Evolutionary conservation across 2,797 vertebrate species (phyloP).

Genomic region (Bovichtus diacanthus): DNA sequence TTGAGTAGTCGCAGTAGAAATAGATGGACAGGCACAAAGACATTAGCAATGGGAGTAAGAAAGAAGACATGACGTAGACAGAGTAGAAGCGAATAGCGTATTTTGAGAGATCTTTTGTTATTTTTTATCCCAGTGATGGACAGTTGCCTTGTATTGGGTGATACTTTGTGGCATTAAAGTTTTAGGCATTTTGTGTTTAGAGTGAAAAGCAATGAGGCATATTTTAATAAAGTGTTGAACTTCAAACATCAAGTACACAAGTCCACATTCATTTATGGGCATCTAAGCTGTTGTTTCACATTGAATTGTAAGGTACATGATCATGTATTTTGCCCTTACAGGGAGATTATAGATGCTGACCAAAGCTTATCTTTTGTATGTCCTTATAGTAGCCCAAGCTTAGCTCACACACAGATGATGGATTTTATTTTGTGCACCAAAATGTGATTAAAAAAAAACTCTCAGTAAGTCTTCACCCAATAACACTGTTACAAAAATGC

Average conservation of each 20-base stretch:
- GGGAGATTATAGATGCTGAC: constrained; percentile 19
- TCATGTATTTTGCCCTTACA: constrained; percentile 9
- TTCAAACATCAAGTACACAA: background rate
- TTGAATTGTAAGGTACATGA: background rate
- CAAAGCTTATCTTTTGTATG: background rate
- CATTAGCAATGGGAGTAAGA: background rate
- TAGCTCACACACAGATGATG: constrained; percentile 11
- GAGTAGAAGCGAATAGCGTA: background rate
- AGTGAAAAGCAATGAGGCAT: constrained; percentile 1
- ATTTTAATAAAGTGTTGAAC: background rate
- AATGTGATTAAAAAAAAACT: background rate
- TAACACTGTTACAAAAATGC: background rate
- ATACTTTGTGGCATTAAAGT: background rate
- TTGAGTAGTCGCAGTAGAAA: background rate
- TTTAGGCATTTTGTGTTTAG: background rate
- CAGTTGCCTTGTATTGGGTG: background rate
- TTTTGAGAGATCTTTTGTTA: background rate
- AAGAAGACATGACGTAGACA: background rate
- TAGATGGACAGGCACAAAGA: background rate
- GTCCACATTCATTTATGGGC: background rate
- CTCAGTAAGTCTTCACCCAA: background rate
- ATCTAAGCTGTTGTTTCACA: background rate
- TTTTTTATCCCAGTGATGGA: constrained; percentile 8
- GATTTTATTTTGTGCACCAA: constrained; percentile 5
- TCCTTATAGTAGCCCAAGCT: background rate